These are phyloP conservation scores for Dasysyrphus tricinctus DNA, from an alignment of 2,888 invertebrate species.

Conservation along the genomic window DNA sequence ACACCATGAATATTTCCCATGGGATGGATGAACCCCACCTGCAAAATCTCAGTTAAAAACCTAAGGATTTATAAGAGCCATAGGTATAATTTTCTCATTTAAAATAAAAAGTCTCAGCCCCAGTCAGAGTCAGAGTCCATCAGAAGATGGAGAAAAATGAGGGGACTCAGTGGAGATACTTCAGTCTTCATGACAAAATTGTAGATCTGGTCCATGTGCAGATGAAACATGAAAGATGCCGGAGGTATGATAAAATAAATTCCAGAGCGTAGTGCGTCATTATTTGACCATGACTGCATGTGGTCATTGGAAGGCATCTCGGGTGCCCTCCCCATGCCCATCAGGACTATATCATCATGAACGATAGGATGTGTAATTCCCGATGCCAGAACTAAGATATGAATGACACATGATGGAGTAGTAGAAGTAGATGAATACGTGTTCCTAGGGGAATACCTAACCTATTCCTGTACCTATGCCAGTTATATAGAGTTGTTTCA, in stretches of 20 bases:
- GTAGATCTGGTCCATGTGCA: constrained; percentile 40
- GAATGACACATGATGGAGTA: constrained; percentile 73
- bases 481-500: background rate
- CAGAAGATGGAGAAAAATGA: background rate
- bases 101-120: background rate
- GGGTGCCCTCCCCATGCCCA: background rate
- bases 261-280: constrained; percentile 55
- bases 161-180: constrained; percentile 4
- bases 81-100: constrained; percentile 53
- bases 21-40: constrained; percentile 51
- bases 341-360: constrained; percentile 26
- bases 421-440: constrained; percentile 55
- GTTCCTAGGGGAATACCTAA: constrained; percentile 23
- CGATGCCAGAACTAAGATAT: constrained; percentile 67
- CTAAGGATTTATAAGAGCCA: constrained; percentile 17
- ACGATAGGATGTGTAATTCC: constrained; percentile 61
- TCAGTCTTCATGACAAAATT: constrained; percentile 44
- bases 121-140: background rate
- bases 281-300: constrained; percentile 48
- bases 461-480: background rate
- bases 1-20: constrained; percentile 52
- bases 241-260: constrained; percentile 58
- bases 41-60: constrained; percentile 19
- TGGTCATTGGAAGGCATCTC: constrained; percentile 31
- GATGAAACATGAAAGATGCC: constrained; percentile 47